Conservation (phyloP, 2,888 invertebrate genomes). For the Chromoteleia sp. region DNA sequence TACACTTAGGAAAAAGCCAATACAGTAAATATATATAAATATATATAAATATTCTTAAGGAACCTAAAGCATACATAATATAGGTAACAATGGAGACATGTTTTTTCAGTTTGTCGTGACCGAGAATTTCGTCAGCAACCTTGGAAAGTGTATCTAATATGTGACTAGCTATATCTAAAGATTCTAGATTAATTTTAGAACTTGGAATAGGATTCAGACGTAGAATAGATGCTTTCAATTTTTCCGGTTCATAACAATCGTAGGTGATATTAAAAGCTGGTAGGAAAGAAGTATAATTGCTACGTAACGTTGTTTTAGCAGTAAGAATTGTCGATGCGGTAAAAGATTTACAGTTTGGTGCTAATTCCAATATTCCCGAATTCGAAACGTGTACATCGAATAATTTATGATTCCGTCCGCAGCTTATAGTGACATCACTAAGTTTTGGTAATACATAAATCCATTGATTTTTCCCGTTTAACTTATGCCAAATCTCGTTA, state of each 20-base stretch:
- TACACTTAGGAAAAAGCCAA: too few species aligned
- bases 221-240: not conserved
- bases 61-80: not conserved
- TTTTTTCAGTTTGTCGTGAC: not conserved
- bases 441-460: too few species aligned
- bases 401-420: not conserved
- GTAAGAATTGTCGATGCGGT: not conserved
- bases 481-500: constrained; percentile 13
- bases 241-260: not conserved
- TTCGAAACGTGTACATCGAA: not conserved
- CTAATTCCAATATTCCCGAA: constrained; percentile 1
- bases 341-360: not conserved
- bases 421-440: not conserved
- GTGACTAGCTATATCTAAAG: constrained; percentile 1
- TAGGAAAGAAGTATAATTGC: not conserved
- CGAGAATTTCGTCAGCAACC: not conserved
- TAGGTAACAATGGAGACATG: not conserved
- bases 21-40: too few species aligned
- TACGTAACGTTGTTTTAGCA: not conserved
- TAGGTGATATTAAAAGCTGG: not conserved
- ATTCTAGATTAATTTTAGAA: not conserved
- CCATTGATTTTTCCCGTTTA: constrained; percentile 9
- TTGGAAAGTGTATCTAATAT: not conserved
- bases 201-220: not conserved
- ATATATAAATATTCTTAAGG: not conserved